These are phyloP conservation scores for Zaprionus obscuricornis DNA, from an alignment of 2,888 invertebrate species.

Conservation along the genomic window DNA sequence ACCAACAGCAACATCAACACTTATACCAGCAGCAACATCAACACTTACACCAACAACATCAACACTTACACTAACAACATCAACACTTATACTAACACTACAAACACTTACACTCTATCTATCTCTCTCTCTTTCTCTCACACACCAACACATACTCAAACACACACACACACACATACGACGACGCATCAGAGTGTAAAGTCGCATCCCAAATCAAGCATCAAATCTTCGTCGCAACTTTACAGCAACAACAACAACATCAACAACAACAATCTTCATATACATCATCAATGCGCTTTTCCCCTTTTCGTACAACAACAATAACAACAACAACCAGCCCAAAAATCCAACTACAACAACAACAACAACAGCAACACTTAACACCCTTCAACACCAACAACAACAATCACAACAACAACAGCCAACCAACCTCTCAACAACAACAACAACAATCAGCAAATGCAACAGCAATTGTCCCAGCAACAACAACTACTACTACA, in stretches of 20 bases:
- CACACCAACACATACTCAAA: conserved; percentile 21
- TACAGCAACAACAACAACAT: conserved; percentile 26
- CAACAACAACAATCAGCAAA: neutral
- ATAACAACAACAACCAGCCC: conserved; percentile 3
- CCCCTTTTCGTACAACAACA: conserved; percentile 37
- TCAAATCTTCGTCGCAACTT: conserved; percentile 38
- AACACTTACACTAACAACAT: conserved; percentile 6
- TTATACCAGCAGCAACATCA: conserved; percentile 11
- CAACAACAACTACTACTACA: conserved; percentile 23
- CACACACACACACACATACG: conserved; percentile 12
- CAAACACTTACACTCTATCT: conserved; percentile 4
- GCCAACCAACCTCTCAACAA: too few relatives aligned
- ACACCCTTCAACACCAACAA: conserved; percentile 1
- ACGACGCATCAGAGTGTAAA: conserved; percentile 12
- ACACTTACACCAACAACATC: conserved; percentile 25
- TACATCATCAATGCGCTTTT: conserved; percentile 47
- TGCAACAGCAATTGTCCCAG: too few relatives aligned
- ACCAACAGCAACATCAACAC: conserved; percentile 1
- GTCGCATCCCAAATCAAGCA: conserved; percentile 25
- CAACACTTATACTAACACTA: neutral
- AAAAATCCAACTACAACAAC: conserved; percentile 3
- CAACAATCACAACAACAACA: conserved; percentile 17
- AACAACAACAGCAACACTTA: conserved; percentile 19
- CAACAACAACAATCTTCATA: conserved; percentile 43
- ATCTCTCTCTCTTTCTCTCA: neutral